Base-by-base conservation (phyloP, 2,113 vertebrate genomes). In the Otis tarda region DNA sequence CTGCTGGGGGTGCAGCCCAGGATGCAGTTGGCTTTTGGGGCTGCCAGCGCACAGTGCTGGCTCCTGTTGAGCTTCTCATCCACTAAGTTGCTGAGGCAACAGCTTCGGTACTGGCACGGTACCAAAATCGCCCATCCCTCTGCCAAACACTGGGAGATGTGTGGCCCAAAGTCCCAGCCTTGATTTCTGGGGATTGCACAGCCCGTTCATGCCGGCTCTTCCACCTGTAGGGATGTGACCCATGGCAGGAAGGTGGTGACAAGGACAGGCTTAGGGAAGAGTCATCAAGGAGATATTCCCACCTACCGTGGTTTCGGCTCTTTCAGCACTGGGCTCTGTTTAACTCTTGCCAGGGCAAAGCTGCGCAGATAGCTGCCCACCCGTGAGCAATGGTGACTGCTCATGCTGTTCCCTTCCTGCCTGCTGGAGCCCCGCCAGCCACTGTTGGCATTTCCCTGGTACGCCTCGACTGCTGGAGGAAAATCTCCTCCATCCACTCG, bases 381-480 rank as follows among this genome's bases (percentile, higher is more conserved):
- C 45, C 41, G 5, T 57, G 70, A 75, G 41, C 57, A 77, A 69
- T 57, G 22, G n/a, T 31, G 49, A 49, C 47, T 61, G 52, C 37
- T 30, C 78, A 61, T 18, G 49, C 76, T 65, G 3, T 31, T 41
- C 71, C 39, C 35, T 70, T 35, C 75, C 30, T 16, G 23, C 63
- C 63, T 70, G 71, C 61, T 67, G 71, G 87, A 70, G 28, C 45
- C 71, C 71, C 43, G 76, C 86, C 74, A 74, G 45, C 28, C 23
- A 9, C 45, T 13, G 6, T 7, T 64, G 73, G 43, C 12, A 49
- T 33, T 67, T 53, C 57, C 57, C 45, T 35, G 10, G 3, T 31
- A 2, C 6, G 15, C 37, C 52, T 59, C 13, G 0, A 2, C 5
- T 0, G 0, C 45, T n/a, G 39, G 55, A 74, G 45, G 60, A 35